Evolutionary conservation across 2,797 vertebrate genomes (phyloP), one percentile per base, ranked within the genome.

Genomic region (Molossus alvarezi): DNA sequence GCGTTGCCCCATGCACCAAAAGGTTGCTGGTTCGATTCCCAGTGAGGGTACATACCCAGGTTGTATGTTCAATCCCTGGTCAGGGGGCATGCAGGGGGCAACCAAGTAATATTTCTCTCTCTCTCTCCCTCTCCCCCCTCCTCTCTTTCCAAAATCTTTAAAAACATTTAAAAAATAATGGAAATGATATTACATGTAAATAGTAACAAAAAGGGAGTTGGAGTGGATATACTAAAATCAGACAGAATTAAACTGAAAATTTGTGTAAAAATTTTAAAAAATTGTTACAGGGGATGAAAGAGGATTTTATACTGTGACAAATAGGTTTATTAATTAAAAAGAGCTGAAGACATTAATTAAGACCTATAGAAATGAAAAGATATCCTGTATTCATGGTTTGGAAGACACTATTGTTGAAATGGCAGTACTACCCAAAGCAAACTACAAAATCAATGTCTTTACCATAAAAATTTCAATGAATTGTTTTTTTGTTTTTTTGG

Each of bases 341-440:
- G 48, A 91, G 33, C 58, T 84, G 13, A 91, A 84, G 18, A 91
- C 84, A 64, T 76, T 72, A 75, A 64, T 83, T 18, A 84, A 91
- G 37, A n/a, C 9, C 13, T 90, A 48, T 58, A 57, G 13, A 67
- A 79, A 69, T 55, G 27, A 48, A 65, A 81, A 75, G 1, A 55
- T 65, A 91, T 65, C 45, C 33, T 64, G 55, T 84, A 60, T 25
- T 75, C 33, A 91, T 65, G 71, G 33, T 84, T 57, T 75, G 2
- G 25, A 84, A 82, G 33, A 69, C 29, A 57, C 55, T 69, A 69
- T 69, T 55, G 9, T 69, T 55, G 14, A 69, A 86, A 89, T 51
- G 41, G 9, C 9, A 69, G 17, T 58, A 57, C 20, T 73, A 21
- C 9, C 25, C 45, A 64, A 83, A 83, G n/a, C 9, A 73, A 29